Percentiles rank a stretch among this genome's conserved stretches.
These are phyloP conservation scores for Callospermophilus lateralis DNA, from an alignment of 2,113 vertebrate genomes.

Conservation along the genomic window DNA sequence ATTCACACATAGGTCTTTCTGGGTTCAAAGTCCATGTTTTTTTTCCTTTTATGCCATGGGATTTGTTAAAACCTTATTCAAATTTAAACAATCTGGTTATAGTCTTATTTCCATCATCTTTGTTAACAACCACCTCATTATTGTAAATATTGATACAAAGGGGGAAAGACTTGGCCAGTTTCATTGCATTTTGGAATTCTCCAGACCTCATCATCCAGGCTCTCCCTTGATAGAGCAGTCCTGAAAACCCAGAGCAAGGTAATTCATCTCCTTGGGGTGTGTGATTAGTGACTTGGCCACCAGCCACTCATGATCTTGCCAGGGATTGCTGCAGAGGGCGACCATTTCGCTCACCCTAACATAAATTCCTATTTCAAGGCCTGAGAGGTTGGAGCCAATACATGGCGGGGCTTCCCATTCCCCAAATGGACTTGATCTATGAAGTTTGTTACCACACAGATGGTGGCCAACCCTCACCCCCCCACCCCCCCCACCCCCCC, in stretches of 20 bases:
- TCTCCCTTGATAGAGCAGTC: background rate
- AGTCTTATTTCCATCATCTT: background rate
- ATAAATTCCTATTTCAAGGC: conserved; percentile 25
- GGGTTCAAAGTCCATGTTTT: background rate
- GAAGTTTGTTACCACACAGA: background rate
- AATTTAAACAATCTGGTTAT: conserved; percentile 1
- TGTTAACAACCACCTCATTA: conserved; percentile 13
- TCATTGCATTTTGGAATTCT: background rate
- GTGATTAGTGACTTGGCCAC: conserved; percentile 32
- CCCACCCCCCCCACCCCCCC: no score
- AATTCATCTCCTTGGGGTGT: background rate
- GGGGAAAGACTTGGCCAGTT: background rate
- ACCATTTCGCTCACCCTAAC: conserved; percentile 15
- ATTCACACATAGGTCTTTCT: conserved; percentile 3
- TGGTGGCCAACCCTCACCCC: background rate
- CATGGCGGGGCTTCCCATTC: background rate
- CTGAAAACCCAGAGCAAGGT: conserved; percentile 1
- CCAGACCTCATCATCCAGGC: background rate
- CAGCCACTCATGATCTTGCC: background rate
- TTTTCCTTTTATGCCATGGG: background rate
- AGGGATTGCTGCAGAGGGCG: background rate
- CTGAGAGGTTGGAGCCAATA: background rate
- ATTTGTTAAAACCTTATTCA: background rate
- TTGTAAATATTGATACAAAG: background rate
- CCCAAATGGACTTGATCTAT: background rate